A percentile compares a stretch with the other conserved stretches of the same genome.
Conservation (phyloP, 2,888 invertebrate species). For the Baronia brevicornis region DNA sequence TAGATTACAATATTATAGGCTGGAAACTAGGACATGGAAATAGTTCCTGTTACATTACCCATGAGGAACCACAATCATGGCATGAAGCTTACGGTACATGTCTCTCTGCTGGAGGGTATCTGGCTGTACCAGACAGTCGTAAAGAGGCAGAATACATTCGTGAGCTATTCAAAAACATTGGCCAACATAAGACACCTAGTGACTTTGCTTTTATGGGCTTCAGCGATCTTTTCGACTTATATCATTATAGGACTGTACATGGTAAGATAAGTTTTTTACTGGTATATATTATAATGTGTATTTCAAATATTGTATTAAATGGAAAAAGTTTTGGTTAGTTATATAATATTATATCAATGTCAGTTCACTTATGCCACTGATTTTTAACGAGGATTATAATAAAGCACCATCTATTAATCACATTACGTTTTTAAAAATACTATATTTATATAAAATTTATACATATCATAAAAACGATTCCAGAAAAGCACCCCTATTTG, state of each 20-base stretch:
- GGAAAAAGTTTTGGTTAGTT: too few relatives aligned
- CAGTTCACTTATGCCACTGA: too few relatives aligned
- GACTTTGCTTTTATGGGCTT: constrained; percentile 40
- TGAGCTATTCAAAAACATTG: constrained; percentile 29
- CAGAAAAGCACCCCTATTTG: too few relatives aligned
- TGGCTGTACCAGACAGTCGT: constrained; percentile 30
- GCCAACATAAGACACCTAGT: constrained; percentile 28
- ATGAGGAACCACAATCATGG: constrained; percentile 39
- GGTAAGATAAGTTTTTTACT: constrained; percentile 24
- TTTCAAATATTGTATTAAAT: neutral
- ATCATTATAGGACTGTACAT: constrained; percentile 39
- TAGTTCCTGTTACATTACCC: constrained; percentile 33
- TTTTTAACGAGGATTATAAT: too few relatives aligned
- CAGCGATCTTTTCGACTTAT: constrained; percentile 34
- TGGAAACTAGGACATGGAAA: constrained; percentile 35
- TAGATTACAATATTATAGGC: constrained; percentile 20
- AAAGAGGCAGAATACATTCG: constrained; percentile 33
- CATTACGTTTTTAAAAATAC: too few relatives aligned
- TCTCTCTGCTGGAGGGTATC: constrained; percentile 34
- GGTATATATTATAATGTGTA: too few relatives aligned
- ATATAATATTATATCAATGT: too few relatives aligned
- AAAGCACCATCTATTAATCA: too few relatives aligned
- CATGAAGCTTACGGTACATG: constrained; percentile 36
- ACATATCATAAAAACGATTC: too few relatives aligned
- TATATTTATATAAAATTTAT: too few relatives aligned